Percentiles rank a stretch among this genome's conserved stretches.
Conservation (phyloP, 2,888 invertebrate species). For the Cosmia pyralina region DNA sequence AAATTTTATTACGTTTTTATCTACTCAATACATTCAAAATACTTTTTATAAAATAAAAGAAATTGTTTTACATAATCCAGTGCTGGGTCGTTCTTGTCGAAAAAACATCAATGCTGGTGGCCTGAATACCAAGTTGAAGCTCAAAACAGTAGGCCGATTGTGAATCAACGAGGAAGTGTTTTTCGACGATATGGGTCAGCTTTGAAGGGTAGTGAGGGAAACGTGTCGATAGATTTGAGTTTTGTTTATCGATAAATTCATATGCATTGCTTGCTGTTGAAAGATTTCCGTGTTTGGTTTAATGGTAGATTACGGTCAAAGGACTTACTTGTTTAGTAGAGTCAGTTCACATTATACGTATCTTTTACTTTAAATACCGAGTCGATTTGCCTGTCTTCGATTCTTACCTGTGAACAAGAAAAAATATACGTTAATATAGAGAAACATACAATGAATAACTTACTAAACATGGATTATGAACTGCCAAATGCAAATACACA, state of each 20-base stretch:
- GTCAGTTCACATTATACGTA: background rate
- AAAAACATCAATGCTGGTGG: constrained; percentile 76
- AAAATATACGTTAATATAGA: constrained; percentile 10
- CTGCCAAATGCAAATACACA: constrained; percentile 18
- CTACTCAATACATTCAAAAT: constrained; percentile 43
- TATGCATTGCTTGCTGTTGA: background rate
- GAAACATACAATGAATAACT: background rate
- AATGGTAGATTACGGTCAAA: background rate
- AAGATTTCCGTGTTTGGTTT: constrained; percentile 13
- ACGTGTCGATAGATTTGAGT: constrained; percentile 58
- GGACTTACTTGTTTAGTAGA: constrained; percentile 18
- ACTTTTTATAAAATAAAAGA: constrained; percentile 53
- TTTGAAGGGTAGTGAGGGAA: constrained; percentile 74
- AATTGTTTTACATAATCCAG: constrained; percentile 61
- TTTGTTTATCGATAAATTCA: constrained; percentile 34
- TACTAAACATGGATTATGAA: constrained; percentile 8
- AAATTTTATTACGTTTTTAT: constrained; percentile 62
- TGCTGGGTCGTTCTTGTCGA: constrained; percentile 42
- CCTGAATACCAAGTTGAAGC: constrained; percentile 81
- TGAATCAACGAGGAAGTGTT: constrained; percentile 84
- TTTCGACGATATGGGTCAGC: constrained; percentile 85
- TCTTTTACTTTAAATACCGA: background rate
- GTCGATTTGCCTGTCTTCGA: background rate
- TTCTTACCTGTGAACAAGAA: constrained; percentile 69
- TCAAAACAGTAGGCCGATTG: constrained; percentile 82